Evolutionary conservation across 2,888 invertebrate species (phyloP), one percentile per base, ranked within the genome.

Genomic region (Tetanocera ferruginea): DNA sequence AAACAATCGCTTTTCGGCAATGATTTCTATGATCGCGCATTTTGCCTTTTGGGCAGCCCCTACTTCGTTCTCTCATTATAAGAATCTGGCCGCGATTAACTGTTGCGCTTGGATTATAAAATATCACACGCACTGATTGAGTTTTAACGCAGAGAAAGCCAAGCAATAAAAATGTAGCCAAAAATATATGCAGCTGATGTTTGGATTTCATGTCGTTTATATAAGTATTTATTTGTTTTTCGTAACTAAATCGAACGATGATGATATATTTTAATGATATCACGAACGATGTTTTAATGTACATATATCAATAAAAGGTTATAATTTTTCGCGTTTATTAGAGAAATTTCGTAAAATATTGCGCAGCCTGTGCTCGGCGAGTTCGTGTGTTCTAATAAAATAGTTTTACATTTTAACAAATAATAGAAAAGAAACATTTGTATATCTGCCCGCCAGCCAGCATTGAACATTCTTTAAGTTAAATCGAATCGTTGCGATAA

Each of bases 21-120:
- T 86, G 85, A 81, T 87, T 84, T 5, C 86, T 86, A 79, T 88
- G 86, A 77, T 88, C 88, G 1, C 87, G 82, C 83, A 85, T 84
- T 77, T 84, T 83, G 0, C 88, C 88, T 8, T 77, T 80, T 4
- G 86, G 86, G 77, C 88, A 88, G 4, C 87, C 85, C 1, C 80
- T 81, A 5, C 72, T 1, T 17, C 84, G 76, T 8, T 76, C 81
- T 3, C 83, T 78, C 0, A 86, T 85, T 5, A 85, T 78, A 28
- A 88, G 82, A 51, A 88, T 80, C 79, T 87, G 88, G 17, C 87
- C 81, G 3, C 82, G 84, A 0, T 83, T 78, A 1, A 88, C 80
- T 4, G 76, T 82, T 8, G 83, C 82, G 2, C 79, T 74, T 14
- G 80, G 81, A 75, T 80, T 85, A 74, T 82, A 88, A 81, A 87